A percentile compares a stretch with the other conserved stretches of the same genome.
These are phyloP conservation scores for Limnothrissa miodon DNA, from an alignment of 2,113 vertebrate genomes.

Conservation along the genomic window DNA sequence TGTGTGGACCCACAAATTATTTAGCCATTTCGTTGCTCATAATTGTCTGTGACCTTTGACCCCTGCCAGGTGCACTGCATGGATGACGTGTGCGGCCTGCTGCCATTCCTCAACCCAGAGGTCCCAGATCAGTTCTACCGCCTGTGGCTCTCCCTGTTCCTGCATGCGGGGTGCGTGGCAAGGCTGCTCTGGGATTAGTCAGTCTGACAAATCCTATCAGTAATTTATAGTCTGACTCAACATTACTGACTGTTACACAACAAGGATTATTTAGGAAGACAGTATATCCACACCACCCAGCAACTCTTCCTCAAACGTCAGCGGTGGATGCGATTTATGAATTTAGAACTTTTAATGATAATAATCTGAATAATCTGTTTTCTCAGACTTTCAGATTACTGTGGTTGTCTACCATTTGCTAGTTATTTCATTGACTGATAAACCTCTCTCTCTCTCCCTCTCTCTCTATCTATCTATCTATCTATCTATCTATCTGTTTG, in stretches of 20 bases:
- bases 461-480: not conserved
- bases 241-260: not conserved
- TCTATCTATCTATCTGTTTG: not conserved
- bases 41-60: not conserved
- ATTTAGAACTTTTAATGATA: not conserved
- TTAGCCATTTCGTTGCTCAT: conserved; percentile 5
- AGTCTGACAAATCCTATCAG: not conserved
- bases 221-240: not conserved
- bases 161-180: conserved; percentile 88
- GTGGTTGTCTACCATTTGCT: not conserved
- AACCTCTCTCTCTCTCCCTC: not conserved
- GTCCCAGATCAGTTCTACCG: conserved; percentile 98
- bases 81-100: conserved; percentile 95
- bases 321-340: not conserved
- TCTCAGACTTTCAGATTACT: not conserved
- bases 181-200: not conserved
- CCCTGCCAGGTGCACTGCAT: conserved; percentile 90
- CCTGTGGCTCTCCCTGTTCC: conserved; percentile 96
- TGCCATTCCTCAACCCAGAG: conserved; percentile 96
- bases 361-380: not conserved
- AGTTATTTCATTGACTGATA: not conserved
- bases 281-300: not conserved
- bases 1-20: not conserved
- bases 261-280: not conserved
- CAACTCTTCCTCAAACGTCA: not conserved